Conservation (phyloP, 1,140 invertebrate species). For the Lutraria rhynchaena region DNA sequence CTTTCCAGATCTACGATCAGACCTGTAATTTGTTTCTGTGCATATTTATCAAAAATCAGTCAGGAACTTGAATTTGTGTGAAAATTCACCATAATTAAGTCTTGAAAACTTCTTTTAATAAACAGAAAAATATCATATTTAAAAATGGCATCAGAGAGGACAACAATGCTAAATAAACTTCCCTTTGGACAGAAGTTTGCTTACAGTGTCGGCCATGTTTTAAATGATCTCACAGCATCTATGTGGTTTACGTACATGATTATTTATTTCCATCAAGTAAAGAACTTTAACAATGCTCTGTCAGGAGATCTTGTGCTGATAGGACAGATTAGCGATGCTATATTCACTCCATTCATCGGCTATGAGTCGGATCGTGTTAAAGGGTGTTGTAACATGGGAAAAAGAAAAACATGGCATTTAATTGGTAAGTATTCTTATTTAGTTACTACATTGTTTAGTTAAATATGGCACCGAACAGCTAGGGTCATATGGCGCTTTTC, state of each 20-base stretch:
- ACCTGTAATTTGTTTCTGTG: too few relatives aligned
- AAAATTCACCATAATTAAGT: too few relatives aligned
- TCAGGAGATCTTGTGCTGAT: slow-evolving; percentile 85
- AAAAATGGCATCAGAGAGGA: too few relatives aligned
- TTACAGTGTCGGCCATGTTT: slow-evolving; percentile 92
- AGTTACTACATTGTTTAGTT: too few relatives aligned
- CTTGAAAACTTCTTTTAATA: too few relatives aligned
- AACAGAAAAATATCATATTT: too few relatives aligned
- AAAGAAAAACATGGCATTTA: slow-evolving; percentile 95
- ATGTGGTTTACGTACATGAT: slow-evolving; percentile 99
- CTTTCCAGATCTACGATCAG: too few relatives aligned
- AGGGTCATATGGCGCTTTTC: too few relatives aligned
- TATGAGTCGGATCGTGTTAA: slow-evolving; percentile 91
- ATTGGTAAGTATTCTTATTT: slow-evolving; percentile 86
- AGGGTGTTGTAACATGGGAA: slow-evolving; percentile 89
- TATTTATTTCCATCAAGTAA: slow-evolving; percentile 93
- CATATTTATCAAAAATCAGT: too few relatives aligned
- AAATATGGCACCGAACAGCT: too few relatives aligned
- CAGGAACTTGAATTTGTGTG: too few relatives aligned
- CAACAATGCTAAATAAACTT: too few relatives aligned
- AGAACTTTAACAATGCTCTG: slow-evolving; percentile 87
- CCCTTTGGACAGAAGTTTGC: slow-evolving; percentile 80
- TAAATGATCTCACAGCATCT: slow-evolving; percentile 97
- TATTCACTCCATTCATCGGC: slow-evolving; percentile 95
- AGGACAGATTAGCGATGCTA: slow-evolving; percentile 89